phyloP scores from a whole-genome alignment of 2,113 vertebrate species.

The Ciconia maguari region DNA sequence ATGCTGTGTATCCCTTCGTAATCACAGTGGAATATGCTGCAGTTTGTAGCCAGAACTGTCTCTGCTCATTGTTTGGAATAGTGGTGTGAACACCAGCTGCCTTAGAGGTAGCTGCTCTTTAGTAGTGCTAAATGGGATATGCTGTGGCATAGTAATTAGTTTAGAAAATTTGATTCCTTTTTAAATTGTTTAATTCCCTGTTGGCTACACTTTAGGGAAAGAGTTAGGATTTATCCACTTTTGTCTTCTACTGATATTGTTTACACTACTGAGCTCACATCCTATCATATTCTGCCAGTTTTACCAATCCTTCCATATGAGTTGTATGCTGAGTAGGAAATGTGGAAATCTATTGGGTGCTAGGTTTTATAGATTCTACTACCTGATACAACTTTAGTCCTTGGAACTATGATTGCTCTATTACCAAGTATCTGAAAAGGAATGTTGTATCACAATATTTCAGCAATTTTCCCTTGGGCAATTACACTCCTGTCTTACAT shows the following conservation, averaged over 20 bases:
- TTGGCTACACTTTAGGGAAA: background rate
- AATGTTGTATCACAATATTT: background rate
- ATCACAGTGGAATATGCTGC: background rate
- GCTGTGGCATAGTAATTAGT: background rate
- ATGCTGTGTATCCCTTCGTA: background rate
- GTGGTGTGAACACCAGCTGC: background rate
- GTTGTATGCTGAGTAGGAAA: background rate
- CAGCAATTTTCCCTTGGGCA: background rate
- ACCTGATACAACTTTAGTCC: background rate
- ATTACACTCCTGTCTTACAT: background rate
- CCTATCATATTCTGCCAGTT: background rate
- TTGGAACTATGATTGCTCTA: background rate
- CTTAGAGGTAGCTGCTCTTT: background rate
- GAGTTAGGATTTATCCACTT: background rate
- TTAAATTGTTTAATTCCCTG: background rate
- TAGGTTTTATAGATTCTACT: background rate
- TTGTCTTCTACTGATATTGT: background rate
- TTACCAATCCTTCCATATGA: background rate
- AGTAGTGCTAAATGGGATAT: background rate
- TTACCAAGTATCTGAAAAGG: background rate
- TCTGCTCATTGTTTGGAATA: background rate
- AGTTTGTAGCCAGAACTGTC: background rate
- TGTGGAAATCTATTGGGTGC: background rate
- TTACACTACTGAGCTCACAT: background rate
- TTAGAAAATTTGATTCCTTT: background rate